Base-by-base conservation (phyloP, 2,113 vertebrate species). In the Callionymus lyra region DNA sequence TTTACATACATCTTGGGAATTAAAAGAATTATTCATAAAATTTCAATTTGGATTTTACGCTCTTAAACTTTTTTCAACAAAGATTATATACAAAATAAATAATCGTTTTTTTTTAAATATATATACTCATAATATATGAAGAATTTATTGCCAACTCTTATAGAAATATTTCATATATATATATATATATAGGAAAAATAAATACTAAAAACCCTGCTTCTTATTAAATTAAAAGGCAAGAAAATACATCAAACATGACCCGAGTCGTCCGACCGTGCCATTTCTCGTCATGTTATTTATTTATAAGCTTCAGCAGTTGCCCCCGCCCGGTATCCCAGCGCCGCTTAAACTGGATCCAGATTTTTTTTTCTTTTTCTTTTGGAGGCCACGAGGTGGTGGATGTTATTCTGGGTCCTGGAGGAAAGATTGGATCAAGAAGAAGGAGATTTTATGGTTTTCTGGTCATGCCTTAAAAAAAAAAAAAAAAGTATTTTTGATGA, bases 301-400 rank as follows among this genome's bases (percentile, higher is more conserved):
- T 82, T 85, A 79, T 79, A 72, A 77, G 75, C 82, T 76, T 76
- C 67, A 48, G 6, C 21, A 68, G 73, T 68, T 75, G 10, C 57
- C 72, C 66, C 70, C 53, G 51, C 63, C 72, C 53, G 60, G 58
- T 49, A 73, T 59, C 47, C 51, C 59, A 61, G 55, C 38, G 50
- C 70, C 48, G 51, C 53, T 61, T 50, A 84, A 84, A 87, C 76
- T 80, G 53, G 69, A 84, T 83, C 61, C 85, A 86, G 80, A 84
- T 77, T 80, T 73, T 44, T 64, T 63, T 75, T 42, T 62, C 60
- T n/a, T n/a, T n/a, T n/a, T n/a, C 77, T 72, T 42, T 62, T 62
- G 65, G 65, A 64, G 59, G 60, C 69, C 33, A 16, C 16, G 71
- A 74, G 72, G 73, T 67, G 67, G 33, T 63, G 58, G 57, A 55